phyloP scores from a whole-genome alignment of 2,888 invertebrate species.

The Cylloceria caligata region DNA sequence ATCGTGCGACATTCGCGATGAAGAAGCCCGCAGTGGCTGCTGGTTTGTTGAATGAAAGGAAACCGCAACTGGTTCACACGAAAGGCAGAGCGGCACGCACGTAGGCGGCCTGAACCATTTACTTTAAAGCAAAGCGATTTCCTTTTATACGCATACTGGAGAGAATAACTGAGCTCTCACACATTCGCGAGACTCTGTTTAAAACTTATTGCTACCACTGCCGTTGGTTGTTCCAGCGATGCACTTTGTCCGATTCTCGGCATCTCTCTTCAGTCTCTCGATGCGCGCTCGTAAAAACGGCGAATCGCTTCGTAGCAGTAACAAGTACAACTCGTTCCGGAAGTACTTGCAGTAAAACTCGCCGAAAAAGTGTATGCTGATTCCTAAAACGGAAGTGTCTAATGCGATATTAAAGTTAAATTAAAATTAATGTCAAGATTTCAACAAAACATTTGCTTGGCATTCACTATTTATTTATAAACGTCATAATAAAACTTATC shows the following conservation, averaged over 20 bases:
- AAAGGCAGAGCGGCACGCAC: constrained; percentile 75
- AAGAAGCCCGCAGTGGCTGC: constrained; percentile 69
- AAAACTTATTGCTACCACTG: constrained; percentile 21
- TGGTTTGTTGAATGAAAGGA: constrained; percentile 80
- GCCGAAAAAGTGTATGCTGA: not conserved
- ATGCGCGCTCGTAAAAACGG: constrained; percentile 37
- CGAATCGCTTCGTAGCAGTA: constrained; percentile 17
- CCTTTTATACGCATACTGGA: constrained; percentile 76
- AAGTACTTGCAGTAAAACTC: constrained; percentile 25
- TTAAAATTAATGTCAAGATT: not conserved
- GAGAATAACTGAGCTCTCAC: constrained; percentile 27
- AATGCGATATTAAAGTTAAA: not conserved
- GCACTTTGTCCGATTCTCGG: constrained; percentile 23
- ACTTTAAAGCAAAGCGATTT: constrained; percentile 80
- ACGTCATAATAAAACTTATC: too few relatives aligned
- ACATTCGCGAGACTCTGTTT: constrained; percentile 63
- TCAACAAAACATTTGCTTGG: not conserved
- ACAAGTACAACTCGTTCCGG: constrained; percentile 34
- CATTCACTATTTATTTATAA: not conserved
- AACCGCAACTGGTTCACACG: constrained; percentile 82
- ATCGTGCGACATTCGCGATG: constrained; percentile 82
- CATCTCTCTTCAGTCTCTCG: constrained; percentile 21
- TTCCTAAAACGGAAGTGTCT: constrained; percentile 18
- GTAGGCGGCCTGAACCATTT: constrained; percentile 76
- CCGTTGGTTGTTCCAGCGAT: constrained; percentile 17